Base-by-base conservation (phyloP, 2,113 vertebrate genomes). In the Phocoena sinus region DNA sequence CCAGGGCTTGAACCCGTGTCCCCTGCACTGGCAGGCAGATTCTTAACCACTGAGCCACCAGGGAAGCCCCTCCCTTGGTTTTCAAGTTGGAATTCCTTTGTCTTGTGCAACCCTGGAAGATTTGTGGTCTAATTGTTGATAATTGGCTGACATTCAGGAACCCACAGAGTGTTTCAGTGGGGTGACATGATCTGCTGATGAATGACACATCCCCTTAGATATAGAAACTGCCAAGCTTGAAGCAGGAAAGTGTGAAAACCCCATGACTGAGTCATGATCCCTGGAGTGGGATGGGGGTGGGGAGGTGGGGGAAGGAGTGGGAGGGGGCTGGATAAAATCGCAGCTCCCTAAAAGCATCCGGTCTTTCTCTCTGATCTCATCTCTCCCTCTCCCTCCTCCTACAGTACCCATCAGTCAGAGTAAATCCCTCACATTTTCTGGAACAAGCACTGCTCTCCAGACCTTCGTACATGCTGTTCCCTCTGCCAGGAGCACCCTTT, bases 71-170 rank as follows among this genome's bases (percentile, higher is more conserved):
- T 36, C 23, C 12, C 23, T 70, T 44, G 13, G 10, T 38, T 53
- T 88, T 50, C 68, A 23, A 28, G 50, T 25, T 41, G 47, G 31
- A 44, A 71, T 84, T 77, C 74, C 53, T 84, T 20, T 3, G 18
- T 18, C 89, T 81, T 25, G 8, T 25, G 38, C 58, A 76, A 81
- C 31, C 12, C 60, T 53, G 82, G 70, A 18, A 74, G 81, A 23
- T 82, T 38, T 33, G 38, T 56, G 44, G 86, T 65, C 21, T 26
- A 26, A 26, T 44, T 36, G 20, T 33, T 68, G 73, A 91, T 8
- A 26, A 53, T 91, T 85, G 73, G 91, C 91, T 97, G 96, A 95
- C 91, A 47, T 81, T 60, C 33, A 12, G 41, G 56, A 90, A 58
- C 26, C 23, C 12, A 14, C 53, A 73, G 71, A 36, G 47, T 36